phyloP scores from a whole-genome alignment of 1,140 invertebrate species.

The Teleopsis dalmanni region DNA sequence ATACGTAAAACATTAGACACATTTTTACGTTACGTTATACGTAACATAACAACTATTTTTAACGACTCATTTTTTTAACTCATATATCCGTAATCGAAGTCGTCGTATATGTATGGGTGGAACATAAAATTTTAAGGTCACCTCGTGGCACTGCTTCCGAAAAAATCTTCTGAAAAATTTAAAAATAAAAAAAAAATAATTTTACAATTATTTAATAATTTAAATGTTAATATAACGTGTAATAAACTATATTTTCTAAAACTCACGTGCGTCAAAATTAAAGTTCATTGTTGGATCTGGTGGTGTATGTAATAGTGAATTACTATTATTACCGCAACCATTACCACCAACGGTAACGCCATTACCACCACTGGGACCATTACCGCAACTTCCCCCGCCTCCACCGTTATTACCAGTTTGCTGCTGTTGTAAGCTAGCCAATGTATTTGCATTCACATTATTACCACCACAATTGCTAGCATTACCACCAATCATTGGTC shows the following conservation, averaged over 20 bases:
- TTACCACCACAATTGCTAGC: slow-evolving; percentile 16
- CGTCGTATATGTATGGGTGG: no score
- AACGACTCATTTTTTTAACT: no score
- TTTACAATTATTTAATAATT: neutral
- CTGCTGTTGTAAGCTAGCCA: slow-evolving; percentile 26
- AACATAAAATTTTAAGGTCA: slow-evolving; percentile 43
- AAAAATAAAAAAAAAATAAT: neutral
- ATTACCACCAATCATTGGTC: slow-evolving; percentile 27
- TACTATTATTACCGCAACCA: slow-evolving; percentile 14
- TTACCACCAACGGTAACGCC: slow-evolving; percentile 12
- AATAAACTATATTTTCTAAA: neutral
- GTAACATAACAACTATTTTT: no score
- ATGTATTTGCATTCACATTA: slow-evolving; percentile 37
- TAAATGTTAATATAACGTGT: neutral
- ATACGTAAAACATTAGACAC: no score
- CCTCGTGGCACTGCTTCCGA: slow-evolving; percentile 36
- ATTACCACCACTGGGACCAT: slow-evolving; percentile 8
- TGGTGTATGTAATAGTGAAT: slow-evolving; percentile 34
- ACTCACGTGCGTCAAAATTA: slow-evolving; percentile 40
- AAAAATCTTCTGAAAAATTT: slow-evolving; percentile 28
- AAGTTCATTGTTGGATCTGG: slow-evolving; percentile 40
- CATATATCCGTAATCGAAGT: no score
- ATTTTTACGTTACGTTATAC: no score
- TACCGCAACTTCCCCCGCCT: slow-evolving; percentile 9
- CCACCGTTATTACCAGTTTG: slow-evolving; percentile 16